Conservation (phyloP, 2,113 vertebrate species). For the Thunnus maccoyii region DNA sequence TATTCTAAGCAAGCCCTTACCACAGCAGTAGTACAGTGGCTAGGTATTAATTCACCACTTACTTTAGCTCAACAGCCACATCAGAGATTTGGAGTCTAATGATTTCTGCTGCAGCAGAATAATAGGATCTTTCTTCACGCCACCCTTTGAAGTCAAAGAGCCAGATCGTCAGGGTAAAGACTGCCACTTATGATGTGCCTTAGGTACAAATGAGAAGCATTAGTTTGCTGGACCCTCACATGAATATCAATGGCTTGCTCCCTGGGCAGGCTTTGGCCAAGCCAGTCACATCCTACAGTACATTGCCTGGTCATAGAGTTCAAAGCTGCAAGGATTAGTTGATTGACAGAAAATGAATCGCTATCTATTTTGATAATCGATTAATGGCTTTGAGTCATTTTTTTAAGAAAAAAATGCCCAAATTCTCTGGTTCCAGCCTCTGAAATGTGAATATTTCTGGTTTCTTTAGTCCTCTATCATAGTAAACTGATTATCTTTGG, state of each 20-base stretch:
- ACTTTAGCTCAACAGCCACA: slow-evolving; percentile 54
- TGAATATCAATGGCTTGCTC: slow-evolving; percentile 65
- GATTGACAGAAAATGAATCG: neutral
- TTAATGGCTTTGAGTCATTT: no score
- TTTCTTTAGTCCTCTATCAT: no score
- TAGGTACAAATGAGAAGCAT: slow-evolving; percentile 75
- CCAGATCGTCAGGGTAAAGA: slow-evolving; percentile 74
- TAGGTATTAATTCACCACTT: slow-evolving; percentile 62
- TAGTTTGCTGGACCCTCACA: slow-evolving; percentile 62
- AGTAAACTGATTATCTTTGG: no score
- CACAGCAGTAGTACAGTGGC: slow-evolving; percentile 28
- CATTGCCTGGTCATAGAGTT: neutral
- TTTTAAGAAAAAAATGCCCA: no score
- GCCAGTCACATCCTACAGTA: neutral
- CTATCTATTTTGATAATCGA: no score
- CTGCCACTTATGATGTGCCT: slow-evolving; percentile 76
- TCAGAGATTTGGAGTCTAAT: slow-evolving; percentile 68
- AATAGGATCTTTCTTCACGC: slow-evolving; percentile 76
- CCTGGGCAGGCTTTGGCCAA: neutral
- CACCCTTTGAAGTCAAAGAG: slow-evolving; percentile 79
- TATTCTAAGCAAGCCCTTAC: slow-evolving; percentile 4
- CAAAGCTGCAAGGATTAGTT: neutral
- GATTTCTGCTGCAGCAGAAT: slow-evolving; percentile 72
- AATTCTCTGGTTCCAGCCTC: no score
- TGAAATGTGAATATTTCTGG: no score